Evolutionary conservation across 2,113 vertebrate species (phyloP), one percentile per base, ranked within the genome.

Genomic region (Lates calcarifer): DNA sequence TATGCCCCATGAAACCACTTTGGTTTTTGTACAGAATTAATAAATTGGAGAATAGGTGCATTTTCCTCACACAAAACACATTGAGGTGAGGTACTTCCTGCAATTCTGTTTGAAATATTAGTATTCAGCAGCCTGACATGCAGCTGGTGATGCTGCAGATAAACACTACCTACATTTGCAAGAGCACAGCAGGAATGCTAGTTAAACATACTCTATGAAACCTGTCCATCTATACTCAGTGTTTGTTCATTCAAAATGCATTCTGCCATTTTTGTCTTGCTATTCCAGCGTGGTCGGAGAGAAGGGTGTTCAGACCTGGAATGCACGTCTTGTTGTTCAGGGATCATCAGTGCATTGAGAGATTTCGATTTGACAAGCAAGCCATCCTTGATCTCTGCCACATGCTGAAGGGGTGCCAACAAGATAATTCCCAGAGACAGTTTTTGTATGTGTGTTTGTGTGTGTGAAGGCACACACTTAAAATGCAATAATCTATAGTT

Each of bases 351-450:
- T 10, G 66, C 6, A 33, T 45, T 69, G 31, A 75, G 58, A 80
- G 67, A 76, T 75, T 82, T 83, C 3, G 9, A 62, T 77, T 83
- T 79, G 73, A 87, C 58, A 78, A 80, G 58, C 9, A 10, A 71
- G 62, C 31, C 68, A 17, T 75, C 68, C 33, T 77, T 85, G 61
- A 87, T 77, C 62, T 80, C 61, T 53, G 60, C 64, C 68, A 65
- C 66, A 57, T 51, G 56, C 43, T 62, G 65, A 69, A 73, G 5
- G 17, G 43, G 1, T 71, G 49, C 43, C 28, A 51, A 65, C 41
- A 37, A 57, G 66, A 73, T 72, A 35, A 78, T 72, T 78, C 73
- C 74, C 62, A 49, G 4, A 49, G 57, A 70, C 45, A 8, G 17
- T 29, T 45, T 75, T 31, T 57, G 75, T 79, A 33, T 22, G n/a